These are phyloP conservation scores for Amblyornis subalaris DNA, from an alignment of 2,113 vertebrate genomes.

Conservation along the genomic window DNA sequence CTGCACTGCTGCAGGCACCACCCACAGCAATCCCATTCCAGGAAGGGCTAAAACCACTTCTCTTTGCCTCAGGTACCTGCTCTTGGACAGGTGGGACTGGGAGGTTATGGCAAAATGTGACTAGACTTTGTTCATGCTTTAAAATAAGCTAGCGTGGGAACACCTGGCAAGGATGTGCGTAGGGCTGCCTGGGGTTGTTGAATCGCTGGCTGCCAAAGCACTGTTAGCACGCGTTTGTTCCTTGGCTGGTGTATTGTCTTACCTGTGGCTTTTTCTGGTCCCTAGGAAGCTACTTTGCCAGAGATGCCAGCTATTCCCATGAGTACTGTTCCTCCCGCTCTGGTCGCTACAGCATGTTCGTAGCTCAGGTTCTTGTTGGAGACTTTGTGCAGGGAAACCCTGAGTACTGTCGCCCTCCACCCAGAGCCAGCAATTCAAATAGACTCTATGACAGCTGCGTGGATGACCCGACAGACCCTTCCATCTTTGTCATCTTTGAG, in stretches of 20 bases:
- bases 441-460: slow-evolving; percentile 84
- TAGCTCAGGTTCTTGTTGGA: slow-evolving; percentile 74
- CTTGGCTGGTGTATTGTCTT: background rate
- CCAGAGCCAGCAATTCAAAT: slow-evolving; percentile 19
- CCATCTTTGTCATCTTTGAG: slow-evolving; percentile 87
- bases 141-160: accelerated
- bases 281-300: slow-evolving; percentile 86
- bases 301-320: slow-evolving; percentile 76
- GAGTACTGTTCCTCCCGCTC: background rate
- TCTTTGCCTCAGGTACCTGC: background rate
- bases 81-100: background rate
- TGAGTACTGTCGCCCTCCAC: slow-evolving; percentile 58
- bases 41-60: background rate
- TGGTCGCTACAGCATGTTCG: slow-evolving; percentile 69
- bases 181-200: background rate
- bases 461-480: slow-evolving; percentile 59
- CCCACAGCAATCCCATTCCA: background rate
- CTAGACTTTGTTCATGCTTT: accelerated
- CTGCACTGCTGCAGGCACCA: background rate
- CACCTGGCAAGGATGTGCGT: background rate
- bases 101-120: background rate
- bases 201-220: background rate
- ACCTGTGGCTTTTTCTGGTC: background rate
- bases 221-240: background rate
- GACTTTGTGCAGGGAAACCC: slow-evolving; percentile 58